A percentile compares a stretch with the other conserved stretches of the same genome.
Conservation (phyloP, 1,140 invertebrate species). For the Trachymyrmex septentrionalis region DNA sequence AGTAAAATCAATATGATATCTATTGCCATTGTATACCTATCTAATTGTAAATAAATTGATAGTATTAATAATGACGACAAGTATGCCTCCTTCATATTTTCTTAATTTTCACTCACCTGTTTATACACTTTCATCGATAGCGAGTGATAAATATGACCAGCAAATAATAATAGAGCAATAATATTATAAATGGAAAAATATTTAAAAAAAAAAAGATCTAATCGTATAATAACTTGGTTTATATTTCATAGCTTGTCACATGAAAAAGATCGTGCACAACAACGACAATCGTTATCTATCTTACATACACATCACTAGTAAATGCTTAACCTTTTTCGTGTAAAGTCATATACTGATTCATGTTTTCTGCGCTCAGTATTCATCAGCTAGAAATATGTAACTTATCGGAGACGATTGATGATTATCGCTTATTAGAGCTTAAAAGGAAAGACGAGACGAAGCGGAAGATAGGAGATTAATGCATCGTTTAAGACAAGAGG, state of each 20-base stretch:
- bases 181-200: conserved; percentile 17
- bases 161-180: not conserved
- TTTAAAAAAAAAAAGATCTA: conserved; percentile 30
- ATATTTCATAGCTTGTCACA: not conserved
- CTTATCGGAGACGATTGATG: conserved; percentile 31
- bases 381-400: conserved; percentile 15
- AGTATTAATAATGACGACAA: not conserved
- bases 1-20: not conserved
- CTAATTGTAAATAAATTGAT: not conserved
- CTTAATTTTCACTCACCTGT: not conserved
- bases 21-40: not conserved
- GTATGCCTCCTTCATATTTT: not conserved
- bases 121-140: not conserved
- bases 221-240: not conserved
- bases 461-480: conserved; percentile 18
- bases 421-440: conserved; percentile 15
- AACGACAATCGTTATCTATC: conserved; percentile 1
- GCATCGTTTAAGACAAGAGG: conserved; percentile 9
- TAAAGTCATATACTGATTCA: no score
- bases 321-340: not conserved
- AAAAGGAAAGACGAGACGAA: conserved; percentile 10
- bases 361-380: not conserved
- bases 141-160: not conserved
- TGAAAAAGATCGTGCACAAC: not conserved
- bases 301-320: not conserved